Evolutionary conservation across 2,113 vertebrate genomes (phyloP).

Genomic region (Pituophis catenifer): DNA sequence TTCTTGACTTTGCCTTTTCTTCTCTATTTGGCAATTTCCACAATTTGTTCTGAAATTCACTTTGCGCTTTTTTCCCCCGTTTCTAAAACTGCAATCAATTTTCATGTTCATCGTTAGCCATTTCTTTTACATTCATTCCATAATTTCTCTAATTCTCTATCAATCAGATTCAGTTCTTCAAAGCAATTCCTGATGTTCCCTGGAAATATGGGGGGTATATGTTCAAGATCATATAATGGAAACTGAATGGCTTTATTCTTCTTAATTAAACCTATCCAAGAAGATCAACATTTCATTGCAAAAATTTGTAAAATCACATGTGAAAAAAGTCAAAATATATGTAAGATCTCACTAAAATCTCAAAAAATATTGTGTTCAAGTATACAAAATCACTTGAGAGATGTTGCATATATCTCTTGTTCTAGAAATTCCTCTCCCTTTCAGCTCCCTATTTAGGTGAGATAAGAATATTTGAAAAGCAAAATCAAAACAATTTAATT

Average conservation of each 20-base stretch:
- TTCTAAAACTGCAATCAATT: background rate
- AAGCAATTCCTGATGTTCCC: background rate
- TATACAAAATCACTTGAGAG: background rate
- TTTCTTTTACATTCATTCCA: background rate
- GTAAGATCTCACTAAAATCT: background rate
- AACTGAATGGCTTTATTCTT: background rate
- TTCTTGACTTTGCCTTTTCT: background rate
- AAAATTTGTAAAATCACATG: background rate
- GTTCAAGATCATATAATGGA: background rate
- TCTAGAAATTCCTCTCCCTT: background rate
- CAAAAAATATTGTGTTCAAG: background rate
- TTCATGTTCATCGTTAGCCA: background rate
- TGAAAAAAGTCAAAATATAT: background rate
- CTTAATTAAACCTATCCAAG: background rate
- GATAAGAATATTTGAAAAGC: background rate
- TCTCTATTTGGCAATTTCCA: background rate
- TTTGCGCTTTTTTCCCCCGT: background rate
- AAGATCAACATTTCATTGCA: background rate
- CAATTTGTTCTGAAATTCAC: background rate
- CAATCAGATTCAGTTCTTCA: background rate
- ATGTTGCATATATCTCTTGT: background rate
- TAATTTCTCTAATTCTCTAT: background rate
- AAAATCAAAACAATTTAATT: background rate
- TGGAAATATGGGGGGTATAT: background rate
- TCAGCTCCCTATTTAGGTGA: background rate